phyloP scores from a whole-genome alignment of 2,888 invertebrate genomes.

The Tachina grossa region DNA sequence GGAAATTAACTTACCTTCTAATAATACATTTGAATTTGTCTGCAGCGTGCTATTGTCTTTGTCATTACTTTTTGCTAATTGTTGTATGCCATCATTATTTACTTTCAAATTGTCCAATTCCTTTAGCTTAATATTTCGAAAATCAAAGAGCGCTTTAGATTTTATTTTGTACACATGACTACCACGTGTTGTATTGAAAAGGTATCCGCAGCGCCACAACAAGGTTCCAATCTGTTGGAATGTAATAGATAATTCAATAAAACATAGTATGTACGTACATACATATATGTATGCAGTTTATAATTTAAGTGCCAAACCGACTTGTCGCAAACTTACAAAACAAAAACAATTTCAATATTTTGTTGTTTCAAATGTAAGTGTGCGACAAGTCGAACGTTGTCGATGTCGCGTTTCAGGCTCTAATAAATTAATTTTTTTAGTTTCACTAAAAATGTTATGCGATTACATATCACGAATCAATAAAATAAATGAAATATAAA shows the following conservation, averaged over 20 bases:
- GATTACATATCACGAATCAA: too few species aligned
- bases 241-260: not conserved
- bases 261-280: too few species aligned
- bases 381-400: too few species aligned
- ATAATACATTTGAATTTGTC: not conserved
- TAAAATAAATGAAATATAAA: too few species aligned
- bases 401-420: too few species aligned
- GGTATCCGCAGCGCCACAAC: slow-evolving; percentile 75
- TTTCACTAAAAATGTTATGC: too few species aligned
- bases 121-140: slow-evolving; percentile 75
- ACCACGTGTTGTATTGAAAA: slow-evolving; percentile 75
- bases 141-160: slow-evolving; percentile 73
- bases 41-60: not conserved
- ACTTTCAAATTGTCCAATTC: slow-evolving; percentile 75
- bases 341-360: too few species aligned
- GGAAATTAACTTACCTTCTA: slow-evolving; percentile 32
- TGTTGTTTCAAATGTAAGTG: too few species aligned
- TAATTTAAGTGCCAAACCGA: too few species aligned
- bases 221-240: slow-evolving; percentile 76
- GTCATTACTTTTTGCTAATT: not conserved
- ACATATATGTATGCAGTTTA: too few species aligned
- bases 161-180: slow-evolving; percentile 74
- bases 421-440: too few species aligned
- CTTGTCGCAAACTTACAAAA: too few species aligned
- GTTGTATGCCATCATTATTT: slow-evolving; percentile 47